A percentile compares a stretch with the other conserved stretches of the same genome.
These are phyloP conservation scores for Gymnopithys bicolor DNA, from an alignment of 2,797 vertebrate species.

Conservation along the genomic window DNA sequence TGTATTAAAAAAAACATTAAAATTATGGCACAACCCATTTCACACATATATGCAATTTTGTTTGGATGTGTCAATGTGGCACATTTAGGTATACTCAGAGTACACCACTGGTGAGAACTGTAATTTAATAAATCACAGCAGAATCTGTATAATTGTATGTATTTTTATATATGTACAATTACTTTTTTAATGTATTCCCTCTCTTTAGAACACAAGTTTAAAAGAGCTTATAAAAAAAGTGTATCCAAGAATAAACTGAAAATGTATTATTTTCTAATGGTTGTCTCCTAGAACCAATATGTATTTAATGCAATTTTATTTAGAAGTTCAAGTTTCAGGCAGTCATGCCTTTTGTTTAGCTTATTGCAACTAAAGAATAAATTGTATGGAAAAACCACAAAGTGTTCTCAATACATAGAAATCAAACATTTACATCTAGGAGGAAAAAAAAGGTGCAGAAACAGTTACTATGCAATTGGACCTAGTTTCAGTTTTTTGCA, in stretches of 20 bases:
- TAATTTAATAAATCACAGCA: conserved; percentile 27
- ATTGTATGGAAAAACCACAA: background rate
- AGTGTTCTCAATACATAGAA: conserved; percentile 1
- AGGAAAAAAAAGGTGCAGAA: background rate
- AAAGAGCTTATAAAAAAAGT: conserved; percentile 25
- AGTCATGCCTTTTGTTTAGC: background rate
- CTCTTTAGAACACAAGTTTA: conserved; percentile 50
- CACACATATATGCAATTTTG: background rate
- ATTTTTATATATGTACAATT: background rate
- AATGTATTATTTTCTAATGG: conserved; percentile 43
- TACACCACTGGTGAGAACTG: background rate
- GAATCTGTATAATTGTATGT: background rate
- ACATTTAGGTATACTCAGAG: background rate
- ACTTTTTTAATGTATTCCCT: background rate
- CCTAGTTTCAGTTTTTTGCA: background rate
- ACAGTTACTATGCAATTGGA: background rate
- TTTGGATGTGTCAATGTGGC: background rate
- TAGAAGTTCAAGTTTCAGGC: conserved; percentile 48
- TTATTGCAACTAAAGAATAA: conserved; percentile 35
- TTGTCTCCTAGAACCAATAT: background rate
- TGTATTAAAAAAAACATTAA: background rate
- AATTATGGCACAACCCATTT: background rate
- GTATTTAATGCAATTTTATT: conserved; percentile 50
- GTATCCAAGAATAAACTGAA: conserved; percentile 48
- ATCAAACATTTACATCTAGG: background rate